Evolutionary conservation across 1,140 invertebrate species (phyloP), one percentile per base, ranked within the genome.

Genomic region (Cyclargus thomasi): DNA sequence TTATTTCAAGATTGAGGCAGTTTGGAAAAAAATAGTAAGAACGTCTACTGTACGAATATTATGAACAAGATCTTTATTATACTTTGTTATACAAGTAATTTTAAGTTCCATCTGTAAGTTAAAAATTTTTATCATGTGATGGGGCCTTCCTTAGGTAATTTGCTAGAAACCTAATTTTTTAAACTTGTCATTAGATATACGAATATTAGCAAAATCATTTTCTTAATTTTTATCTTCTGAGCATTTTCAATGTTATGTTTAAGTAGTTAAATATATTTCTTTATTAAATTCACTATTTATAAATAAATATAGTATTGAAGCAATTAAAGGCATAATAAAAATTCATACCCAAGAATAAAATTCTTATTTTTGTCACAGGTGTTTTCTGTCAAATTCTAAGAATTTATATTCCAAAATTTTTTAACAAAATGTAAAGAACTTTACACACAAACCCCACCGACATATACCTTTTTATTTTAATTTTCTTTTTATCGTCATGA

Each of bases 91-190:
- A 14, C 2, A 29, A 29, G 10, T 47, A 47, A 16, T 47, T 8
- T 3, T 47, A 0, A 11, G 39, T 14, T 47, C 14, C 18, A 21
- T 59, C 7, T 20, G 18, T 59, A 20, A 11, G 17, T 20, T 20
- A 59, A 59, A 10, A 53, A 7, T 55, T 55, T 18, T 59, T 20
- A 8, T 59, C 20, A 20, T 20, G 10, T 20, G 11, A 20, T 20
- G 55, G 18, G 55, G 55, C 55, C 17, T 59, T 59, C 55, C 20
- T 11, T 20, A 20, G 55, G 20, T 20, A 59, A 20, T 59, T 59
- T 11, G 55, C 17, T 59, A 59, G 53, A 55, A 16, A 55, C 53
- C 55, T 20, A 59, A 59, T 20, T 59, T 59, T 21, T 59, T 20
- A 2, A 59, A 6, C 18, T 21, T 59, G 10, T 59, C 18, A 21